Evolutionary conservation across 2,888 invertebrate species (phyloP), one percentile per base, ranked within the genome.

Genomic region (Trissolcus brochymenae): DNA sequence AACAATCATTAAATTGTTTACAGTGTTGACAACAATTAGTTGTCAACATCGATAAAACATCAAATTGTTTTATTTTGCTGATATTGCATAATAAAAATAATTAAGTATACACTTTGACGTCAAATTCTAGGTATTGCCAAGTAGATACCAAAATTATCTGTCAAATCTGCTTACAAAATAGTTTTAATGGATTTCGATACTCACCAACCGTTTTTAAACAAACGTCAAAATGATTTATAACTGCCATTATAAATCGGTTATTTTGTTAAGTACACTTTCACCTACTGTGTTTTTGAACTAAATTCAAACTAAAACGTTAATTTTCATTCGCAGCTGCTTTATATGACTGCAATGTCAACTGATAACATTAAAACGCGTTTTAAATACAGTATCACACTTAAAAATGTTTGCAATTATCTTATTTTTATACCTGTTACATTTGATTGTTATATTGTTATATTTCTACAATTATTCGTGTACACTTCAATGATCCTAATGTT

Each of bases 321-420:
- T 70, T 79, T 75, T 76, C 80, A 78, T 71, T 79, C 75, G 73
- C 79, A 80, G 73, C 79, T 70, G 76, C 72, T 80, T 80, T 82
- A 81, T 80, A 80, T 79, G 71, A 76, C 68, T 73, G 60, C 56
- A 76, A 68, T 76, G 64, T 73, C 65, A 59, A 72, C 83, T 83
- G 84, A 84, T 84, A 84, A 84, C 81, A 81, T 56, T 75, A 60
- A 79, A 72, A 79, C 79, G 80, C 81, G 81, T 81, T 80, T 80
- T 75, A 80, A 77, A 74, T 56, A 65, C 21, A 54, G 13, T 43
- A 21, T 51, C 64, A 76, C 19, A 35, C 11, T 35, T 35, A 11
- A 35, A 35, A 35, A 35, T 35, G 7, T 35, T 35, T 35, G 35
- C 35, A 35, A 35, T 11, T 35, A 35, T 35, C 35, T 7, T 1